Evolutionary conservation across 2,888 invertebrate genomes (phyloP), one percentile per base, ranked within the genome.

Genomic region (Sericinus montela): DNA sequence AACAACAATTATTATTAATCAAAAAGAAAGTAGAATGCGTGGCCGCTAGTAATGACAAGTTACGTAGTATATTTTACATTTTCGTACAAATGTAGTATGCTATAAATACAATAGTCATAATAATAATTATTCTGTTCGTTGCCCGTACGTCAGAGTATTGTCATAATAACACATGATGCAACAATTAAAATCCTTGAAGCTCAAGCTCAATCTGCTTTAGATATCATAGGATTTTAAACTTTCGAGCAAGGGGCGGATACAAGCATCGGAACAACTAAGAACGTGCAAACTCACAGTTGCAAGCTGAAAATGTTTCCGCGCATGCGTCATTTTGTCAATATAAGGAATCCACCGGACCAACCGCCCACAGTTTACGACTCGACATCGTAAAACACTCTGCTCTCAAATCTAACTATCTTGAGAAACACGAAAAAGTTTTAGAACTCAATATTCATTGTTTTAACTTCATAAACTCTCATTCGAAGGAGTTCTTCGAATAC

Each of bases 351-450:
- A 50, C 54, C 59, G 53, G 48, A 60, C 62, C 60, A 53, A 53
- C 63, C 58, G 53, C 60, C 68, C 62, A 51, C 80, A 86, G 82
- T 82, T 79, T 67, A 70, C 65, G 57, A 69, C 67, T 67, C 64
- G 55, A 53, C 61, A 62, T 64, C 62, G 71, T 69, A 65, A 69
- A 76, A 66, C 67, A 67, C 73, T 52, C 67, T 63, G 66, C 63
- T 59, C 67, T 64, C 56, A 52, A 58, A 19, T 53, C 54, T 54
- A 38, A 46, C 38, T 52, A 42, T 59, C 54, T 57, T 67, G 61
- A 68, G 65, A 71, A 57, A 53, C 54, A 54, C 70, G 62, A 57
- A 72, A 85, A 85, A 84, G 76, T 83, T 86, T 75, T 52, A 45
- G 63, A 57, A 57, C 59, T 59, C 55, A 65, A 67, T 47, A 69